These are phyloP conservation scores for Sander vitreus DNA, from an alignment of 2,113 vertebrate species.

Conservation along the genomic window DNA sequence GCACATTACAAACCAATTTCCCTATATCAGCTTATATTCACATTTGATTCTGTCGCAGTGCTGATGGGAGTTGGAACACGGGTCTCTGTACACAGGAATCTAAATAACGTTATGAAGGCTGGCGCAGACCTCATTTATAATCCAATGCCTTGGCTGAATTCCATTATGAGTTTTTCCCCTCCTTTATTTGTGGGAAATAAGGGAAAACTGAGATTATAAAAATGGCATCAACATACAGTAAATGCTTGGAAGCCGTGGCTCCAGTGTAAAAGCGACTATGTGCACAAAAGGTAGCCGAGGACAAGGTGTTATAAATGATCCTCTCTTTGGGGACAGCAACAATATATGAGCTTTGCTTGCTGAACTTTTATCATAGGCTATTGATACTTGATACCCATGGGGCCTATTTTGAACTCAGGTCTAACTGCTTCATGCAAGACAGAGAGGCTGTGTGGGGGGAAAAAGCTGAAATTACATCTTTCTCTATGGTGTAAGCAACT, in stretches of 20 bases:
- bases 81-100: slow-evolving; percentile 95
- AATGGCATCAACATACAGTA: slow-evolving; percentile 77
- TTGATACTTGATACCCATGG: slow-evolving; percentile 68
- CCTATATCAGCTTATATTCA: slow-evolving; percentile 98
- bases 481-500: slow-evolving; percentile 39
- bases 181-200: slow-evolving; percentile 91
- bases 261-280: slow-evolving; percentile 60
- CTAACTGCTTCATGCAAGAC: slow-evolving; percentile 61
- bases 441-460: slow-evolving; percentile 33
- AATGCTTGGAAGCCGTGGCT: slow-evolving; percentile 62
- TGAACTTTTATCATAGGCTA: slow-evolving; percentile 72
- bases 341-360: slow-evolving; percentile 72
- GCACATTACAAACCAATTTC: slow-evolving; percentile 99
- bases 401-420: slow-evolving; percentile 57
- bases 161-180: slow-evolving; percentile 90
- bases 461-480: slow-evolving; percentile 61
- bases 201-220: slow-evolving; percentile 83
- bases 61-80: slow-evolving; percentile 97
- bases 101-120: slow-evolving; percentile 97
- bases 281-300: slow-evolving; percentile 74
- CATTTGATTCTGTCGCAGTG: slow-evolving; percentile 94
- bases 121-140: slow-evolving; percentile 99
- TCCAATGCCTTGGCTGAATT: slow-evolving; percentile 95
- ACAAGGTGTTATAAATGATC: slow-evolving; percentile 77
- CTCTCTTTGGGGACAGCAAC: slow-evolving; percentile 61